Conservation (phyloP, 37 sponge, comb jelly and placozoan genomes). For the Crambe crambe region DNA sequence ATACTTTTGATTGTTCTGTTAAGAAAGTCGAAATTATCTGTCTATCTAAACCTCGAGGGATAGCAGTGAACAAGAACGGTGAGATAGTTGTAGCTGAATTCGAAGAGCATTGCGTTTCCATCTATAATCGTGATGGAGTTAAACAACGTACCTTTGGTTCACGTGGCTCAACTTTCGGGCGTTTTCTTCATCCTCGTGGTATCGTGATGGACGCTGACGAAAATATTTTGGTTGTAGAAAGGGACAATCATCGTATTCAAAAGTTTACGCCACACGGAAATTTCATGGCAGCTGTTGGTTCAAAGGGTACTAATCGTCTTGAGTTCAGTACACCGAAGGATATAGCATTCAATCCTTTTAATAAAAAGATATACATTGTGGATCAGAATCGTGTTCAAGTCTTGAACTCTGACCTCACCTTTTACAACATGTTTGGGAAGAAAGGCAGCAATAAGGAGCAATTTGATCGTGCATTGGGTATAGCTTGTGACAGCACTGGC, state of each 20-base stretch:
- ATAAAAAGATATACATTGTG: constrained; percentile 30
- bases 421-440: too few species aligned
- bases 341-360: constrained; percentile 25
- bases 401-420: too few species aligned
- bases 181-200: not conserved
- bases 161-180: not conserved
- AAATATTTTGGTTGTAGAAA: constrained; percentile 19
- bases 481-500: too few species aligned
- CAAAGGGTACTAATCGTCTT: not conserved
- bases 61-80: constrained; percentile 30
- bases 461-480: not conserved
- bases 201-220: constrained; percentile 22
- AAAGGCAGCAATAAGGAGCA: not conserved
- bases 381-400: constrained; percentile 31
- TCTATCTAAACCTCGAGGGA: constrained; percentile 14
- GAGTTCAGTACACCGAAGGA: constrained; percentile 36
- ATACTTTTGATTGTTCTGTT: too few species aligned
- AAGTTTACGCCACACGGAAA: constrained; percentile 44
- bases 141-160: constrained; percentile 8
- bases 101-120: constrained; percentile 11
- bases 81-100: constrained; percentile 20
- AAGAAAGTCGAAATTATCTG: too few species aligned
- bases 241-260: constrained; percentile 34
- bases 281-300: constrained; percentile 15
- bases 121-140: not conserved